phyloP scores from a whole-genome alignment of 2,888 invertebrate species.

The Calameuta pallipes region DNA sequence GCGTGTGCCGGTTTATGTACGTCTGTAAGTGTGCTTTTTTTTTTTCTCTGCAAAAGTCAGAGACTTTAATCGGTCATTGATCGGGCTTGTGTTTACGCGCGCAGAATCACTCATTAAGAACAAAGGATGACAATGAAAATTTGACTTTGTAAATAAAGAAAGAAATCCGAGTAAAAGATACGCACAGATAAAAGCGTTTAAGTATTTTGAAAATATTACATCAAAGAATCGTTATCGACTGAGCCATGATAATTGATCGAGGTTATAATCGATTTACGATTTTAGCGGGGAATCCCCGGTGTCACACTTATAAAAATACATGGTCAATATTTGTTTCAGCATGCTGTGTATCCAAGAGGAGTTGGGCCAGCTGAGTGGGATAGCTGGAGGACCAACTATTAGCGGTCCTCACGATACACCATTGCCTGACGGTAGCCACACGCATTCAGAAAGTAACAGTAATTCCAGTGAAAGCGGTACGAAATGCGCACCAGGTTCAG shows the following conservation, averaged over 20 bases:
- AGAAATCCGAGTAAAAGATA: not conserved
- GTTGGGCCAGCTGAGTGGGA: constrained; percentile 69
- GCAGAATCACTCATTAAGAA: not conserved
- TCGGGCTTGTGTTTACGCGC: not conserved
- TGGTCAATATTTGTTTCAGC: constrained; percentile 59
- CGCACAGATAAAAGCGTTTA: not conserved
- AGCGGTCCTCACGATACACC: constrained; percentile 41
- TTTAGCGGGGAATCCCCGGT: not conserved
- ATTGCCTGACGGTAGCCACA: constrained; percentile 44
- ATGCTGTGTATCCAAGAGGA: constrained; percentile 76
- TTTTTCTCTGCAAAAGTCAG: not conserved
- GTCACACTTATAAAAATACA: not conserved
- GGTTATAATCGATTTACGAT: not conserved
- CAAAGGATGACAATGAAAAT: not conserved
- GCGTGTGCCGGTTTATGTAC: not conserved
- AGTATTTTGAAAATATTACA: not conserved
- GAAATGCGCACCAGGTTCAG: constrained; percentile 53
- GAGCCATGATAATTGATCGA: not conserved
- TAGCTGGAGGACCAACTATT: constrained; percentile 52
- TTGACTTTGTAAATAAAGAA: not conserved
- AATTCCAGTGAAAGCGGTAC: constrained; percentile 55
- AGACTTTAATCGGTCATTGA: not conserved
- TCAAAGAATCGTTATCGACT: not conserved
- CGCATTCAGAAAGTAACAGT: constrained; percentile 53
- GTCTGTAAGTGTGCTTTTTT: not conserved